These are phyloP conservation scores for Brachionus plicatilis DNA, from an alignment of 1,140 invertebrate genomes.

Conservation along the genomic window DNA sequence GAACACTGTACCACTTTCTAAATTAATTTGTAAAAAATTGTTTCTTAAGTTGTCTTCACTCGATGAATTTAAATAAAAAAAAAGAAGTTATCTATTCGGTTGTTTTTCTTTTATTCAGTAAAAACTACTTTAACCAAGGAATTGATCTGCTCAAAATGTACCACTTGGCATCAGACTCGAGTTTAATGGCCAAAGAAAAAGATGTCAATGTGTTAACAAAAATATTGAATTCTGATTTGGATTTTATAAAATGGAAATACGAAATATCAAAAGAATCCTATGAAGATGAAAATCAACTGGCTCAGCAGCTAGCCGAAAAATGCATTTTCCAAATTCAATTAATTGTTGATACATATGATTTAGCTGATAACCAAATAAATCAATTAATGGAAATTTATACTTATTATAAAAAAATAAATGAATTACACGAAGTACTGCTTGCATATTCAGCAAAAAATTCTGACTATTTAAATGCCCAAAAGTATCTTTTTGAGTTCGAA, in stretches of 20 bases:
- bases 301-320: slow-evolving; percentile 12
- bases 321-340: slow-evolving; percentile 27
- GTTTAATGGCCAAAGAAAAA: not conserved
- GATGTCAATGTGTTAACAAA: not conserved
- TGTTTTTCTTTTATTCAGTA: slow-evolving; percentile 28
- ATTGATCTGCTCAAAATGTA: slow-evolving; percentile 11
- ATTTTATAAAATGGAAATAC: slow-evolving; percentile 34
- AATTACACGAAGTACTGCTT: not conserved
- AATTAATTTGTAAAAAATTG: not conserved
- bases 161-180: slow-evolving; percentile 8
- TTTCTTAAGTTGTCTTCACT: slow-evolving; percentile 20
- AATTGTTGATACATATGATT: not conserved
- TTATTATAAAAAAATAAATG: slow-evolving; percentile 11
- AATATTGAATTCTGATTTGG: slow-evolving; percentile 11
- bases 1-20: not conserved
- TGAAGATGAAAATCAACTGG: not conserved
- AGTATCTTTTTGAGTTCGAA: slow-evolving; percentile 35
- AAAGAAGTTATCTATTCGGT: slow-evolving; percentile 22
- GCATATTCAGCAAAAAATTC: not conserved
- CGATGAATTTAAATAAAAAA: slow-evolving; percentile 31
- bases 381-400: slow-evolving; percentile 15
- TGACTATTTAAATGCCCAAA: slow-evolving; percentile 22
- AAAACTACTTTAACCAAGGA: not conserved
- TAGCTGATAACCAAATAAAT: slow-evolving; percentile 26
- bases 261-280: not conserved